A percentile compares a stretch with the other conserved stretches of the same genome.
These are phyloP conservation scores for Mactra quadrangularis DNA, from an alignment of 1,140 invertebrate genomes.

Conservation along the genomic window DNA sequence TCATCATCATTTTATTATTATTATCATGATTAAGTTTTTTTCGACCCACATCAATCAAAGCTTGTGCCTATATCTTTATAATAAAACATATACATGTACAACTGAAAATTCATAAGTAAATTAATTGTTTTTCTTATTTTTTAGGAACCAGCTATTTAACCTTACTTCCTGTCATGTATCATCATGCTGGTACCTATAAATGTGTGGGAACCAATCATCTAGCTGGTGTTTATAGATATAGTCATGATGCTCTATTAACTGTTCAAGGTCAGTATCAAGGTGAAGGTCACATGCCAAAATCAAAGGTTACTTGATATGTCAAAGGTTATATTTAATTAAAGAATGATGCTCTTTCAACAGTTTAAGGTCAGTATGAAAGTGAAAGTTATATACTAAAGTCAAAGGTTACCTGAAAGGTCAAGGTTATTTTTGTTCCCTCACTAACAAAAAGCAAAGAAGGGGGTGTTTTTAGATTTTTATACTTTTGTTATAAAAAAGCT, in stretches of 20 bases:
- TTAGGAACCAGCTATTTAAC: slow-evolving; percentile 16
- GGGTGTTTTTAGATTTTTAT: no score
- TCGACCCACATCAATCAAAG: no score
- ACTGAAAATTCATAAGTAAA: no score
- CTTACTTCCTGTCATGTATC: slow-evolving; percentile 49
- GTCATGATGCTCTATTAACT: slow-evolving; percentile 19
- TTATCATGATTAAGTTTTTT: no score
- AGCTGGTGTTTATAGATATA: slow-evolving; percentile 40
- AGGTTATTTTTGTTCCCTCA: no score
- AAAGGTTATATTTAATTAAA: neutral
- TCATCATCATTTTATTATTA: no score
- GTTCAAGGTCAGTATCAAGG: slow-evolving; percentile 17
- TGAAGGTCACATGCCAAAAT: neutral
- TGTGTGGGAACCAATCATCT: slow-evolving; percentile 42
- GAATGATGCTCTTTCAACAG: slow-evolving; percentile 4
- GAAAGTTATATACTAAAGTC: neutral
- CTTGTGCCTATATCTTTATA: no score
- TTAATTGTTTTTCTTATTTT: no score
- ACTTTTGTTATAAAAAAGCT: no score
- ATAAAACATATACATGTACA: no score
- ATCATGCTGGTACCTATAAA: slow-evolving; percentile 36
- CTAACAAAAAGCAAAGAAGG: no score
- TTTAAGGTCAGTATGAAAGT: slow-evolving; percentile 1
- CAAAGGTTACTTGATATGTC: neutral
- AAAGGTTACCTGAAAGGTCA: neutral